Evolutionary conservation across 2,113 vertebrate species (phyloP), one percentile per base, ranked within the genome.

Genomic region (Artemisiospiza belli): DNA sequence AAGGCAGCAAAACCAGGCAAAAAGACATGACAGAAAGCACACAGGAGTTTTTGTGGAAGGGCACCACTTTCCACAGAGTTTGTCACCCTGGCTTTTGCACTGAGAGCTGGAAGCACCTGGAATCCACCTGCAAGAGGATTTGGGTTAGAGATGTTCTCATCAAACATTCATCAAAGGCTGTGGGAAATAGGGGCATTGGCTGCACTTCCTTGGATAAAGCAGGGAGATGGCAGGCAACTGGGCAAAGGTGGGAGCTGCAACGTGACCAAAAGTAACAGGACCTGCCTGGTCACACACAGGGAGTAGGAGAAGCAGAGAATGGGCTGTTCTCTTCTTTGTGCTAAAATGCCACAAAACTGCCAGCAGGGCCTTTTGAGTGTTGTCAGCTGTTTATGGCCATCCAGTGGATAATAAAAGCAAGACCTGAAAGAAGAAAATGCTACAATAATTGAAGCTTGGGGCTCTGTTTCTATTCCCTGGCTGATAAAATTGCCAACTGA

Each of bases 101-200:
- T 78, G 31, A 73, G 63, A 83, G 39, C 19, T 70, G 64, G 67
- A 30, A 67, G 18, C 0, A 2, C 49, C 49, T 28, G n/a, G 24
- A 27, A 90, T 46, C 52, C 7, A 72, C 23, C 25, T 82, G 37
- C 6, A 22, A 69, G 37, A 78, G 15, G 47, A 61, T 52, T 80
- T 83, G 31, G 4, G 12, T 81, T 61, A 49, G 25, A 90, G 24
- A 54, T 54, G 33, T 78, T 85, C 74, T 69, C 70, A 81, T 94
- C 35, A 92, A 94, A 88, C 17, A 81, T 84, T 86, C 83, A 93
- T 88, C 90, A 89, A 93, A 89, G 49, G 18, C 57, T 78, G 2
- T 27, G 37, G 43, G 72, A 83, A 91, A 84, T 5, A 67, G 9
- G 19, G 16, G 4, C 25, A 75, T 18, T 78, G 43, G 7, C 22